A percentile compares a stretch with the other conserved stretches of the same genome.
Conservation (phyloP, 1,140 invertebrate genomes). For the Caenorhabditis remanei region DNA sequence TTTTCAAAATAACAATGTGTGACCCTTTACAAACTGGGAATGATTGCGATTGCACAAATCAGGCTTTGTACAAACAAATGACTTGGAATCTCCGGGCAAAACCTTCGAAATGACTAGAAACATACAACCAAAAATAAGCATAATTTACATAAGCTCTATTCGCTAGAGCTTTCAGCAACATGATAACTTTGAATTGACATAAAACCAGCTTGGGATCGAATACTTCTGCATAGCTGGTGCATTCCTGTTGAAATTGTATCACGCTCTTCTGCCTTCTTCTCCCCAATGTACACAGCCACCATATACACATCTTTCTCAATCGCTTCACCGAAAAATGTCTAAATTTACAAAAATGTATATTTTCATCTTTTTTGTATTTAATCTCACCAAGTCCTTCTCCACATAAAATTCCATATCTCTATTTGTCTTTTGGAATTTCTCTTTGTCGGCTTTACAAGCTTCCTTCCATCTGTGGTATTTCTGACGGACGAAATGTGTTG, state of each 20-base stretch:
- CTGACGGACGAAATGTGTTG: background rate
- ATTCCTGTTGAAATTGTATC: background rate
- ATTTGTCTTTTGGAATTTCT: background rate
- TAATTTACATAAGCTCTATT: background rate
- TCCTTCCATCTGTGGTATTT: background rate
- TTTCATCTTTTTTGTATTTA: background rate
- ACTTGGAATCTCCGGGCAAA: background rate
- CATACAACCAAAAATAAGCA: background rate
- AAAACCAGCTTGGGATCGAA: conserved; percentile 11
- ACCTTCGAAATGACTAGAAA: conserved; percentile 19
- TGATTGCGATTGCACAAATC: conserved; percentile 3
- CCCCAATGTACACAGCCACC: background rate
- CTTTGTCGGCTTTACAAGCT: background rate
- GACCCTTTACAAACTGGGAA: background rate
- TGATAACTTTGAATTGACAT: background rate
- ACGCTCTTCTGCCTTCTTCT: background rate
- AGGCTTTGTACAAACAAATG: background rate
- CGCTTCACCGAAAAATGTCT: background rate
- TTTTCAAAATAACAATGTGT: too few species aligned
- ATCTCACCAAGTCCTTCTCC: background rate
- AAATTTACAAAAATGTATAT: background rate
- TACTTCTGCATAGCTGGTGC: background rate
- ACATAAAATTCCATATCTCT: background rate
- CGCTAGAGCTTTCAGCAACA: background rate
- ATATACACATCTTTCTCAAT: conserved; percentile 42